These are phyloP conservation scores for Spialia ferax DNA, from an alignment of 2,888 invertebrate species.

Conservation along the genomic window DNA sequence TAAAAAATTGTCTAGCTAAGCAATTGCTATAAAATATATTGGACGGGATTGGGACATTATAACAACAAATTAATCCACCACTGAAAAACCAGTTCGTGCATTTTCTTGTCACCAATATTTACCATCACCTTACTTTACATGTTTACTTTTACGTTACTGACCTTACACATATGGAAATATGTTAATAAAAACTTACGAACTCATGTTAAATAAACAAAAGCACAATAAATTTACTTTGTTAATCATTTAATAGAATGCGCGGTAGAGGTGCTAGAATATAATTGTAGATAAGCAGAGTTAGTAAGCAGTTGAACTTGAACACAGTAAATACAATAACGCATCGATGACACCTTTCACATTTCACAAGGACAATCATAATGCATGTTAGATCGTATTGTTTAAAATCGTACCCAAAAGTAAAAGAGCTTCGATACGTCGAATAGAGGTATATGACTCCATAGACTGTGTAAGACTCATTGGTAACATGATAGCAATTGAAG, in stretches of 20 bases:
- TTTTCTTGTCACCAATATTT: too few species aligned
- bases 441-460: slow-evolving; percentile 87
- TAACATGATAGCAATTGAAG: slow-evolving; percentile 84
- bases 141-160: too few species aligned
- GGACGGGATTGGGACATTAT: too few species aligned
- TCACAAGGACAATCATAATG: slow-evolving; percentile 49
- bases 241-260: background rate
- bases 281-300: slow-evolving; percentile 21
- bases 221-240: too few species aligned
- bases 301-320: slow-evolving; percentile 20
- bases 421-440: slow-evolving; percentile 86
- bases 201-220: background rate
- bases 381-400: slow-evolving; percentile 52
- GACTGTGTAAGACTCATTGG: slow-evolving; percentile 82
- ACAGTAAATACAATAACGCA: slow-evolving; percentile 40
- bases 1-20: too few species aligned
- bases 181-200: background rate
- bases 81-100: too few species aligned
- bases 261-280: slow-evolving; percentile 2
- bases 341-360: slow-evolving; percentile 43
- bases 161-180: too few species aligned
- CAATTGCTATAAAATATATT: too few species aligned
- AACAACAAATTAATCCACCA: too few species aligned
- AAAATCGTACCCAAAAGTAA: slow-evolving; percentile 84
- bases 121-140: too few species aligned